A percentile compares a stretch with the other conserved stretches of the same genome.
Evolutionary conservation across 2,797 vertebrate genomes (phyloP).

Genomic region (Gymnopithys bicolor): DNA sequence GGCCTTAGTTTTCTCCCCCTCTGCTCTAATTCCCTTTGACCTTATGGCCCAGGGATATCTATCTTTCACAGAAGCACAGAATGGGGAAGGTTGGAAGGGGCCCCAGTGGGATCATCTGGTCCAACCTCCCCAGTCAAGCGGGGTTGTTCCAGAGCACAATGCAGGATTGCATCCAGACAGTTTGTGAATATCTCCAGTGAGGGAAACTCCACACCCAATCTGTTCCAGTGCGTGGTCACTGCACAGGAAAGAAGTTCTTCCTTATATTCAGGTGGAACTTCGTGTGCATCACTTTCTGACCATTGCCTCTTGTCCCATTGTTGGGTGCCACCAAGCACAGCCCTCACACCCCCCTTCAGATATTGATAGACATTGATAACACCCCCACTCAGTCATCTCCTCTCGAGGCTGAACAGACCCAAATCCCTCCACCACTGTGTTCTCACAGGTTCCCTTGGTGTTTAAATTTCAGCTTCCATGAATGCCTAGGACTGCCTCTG

Average conservation of each 20-base stretch:
- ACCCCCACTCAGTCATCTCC: not conserved
- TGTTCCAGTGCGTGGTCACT: not conserved
- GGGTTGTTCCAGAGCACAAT: not conserved
- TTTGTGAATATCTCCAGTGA: not conserved
- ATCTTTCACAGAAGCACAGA: not conserved
- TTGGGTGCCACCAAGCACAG: not conserved
- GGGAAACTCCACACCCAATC: not conserved
- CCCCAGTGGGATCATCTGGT: not conserved
- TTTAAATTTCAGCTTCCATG: not conserved
- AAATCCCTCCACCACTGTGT: not conserved
- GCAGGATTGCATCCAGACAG: not conserved
- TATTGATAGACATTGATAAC: not conserved
- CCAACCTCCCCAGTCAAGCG: not conserved
- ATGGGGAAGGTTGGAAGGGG: not conserved
- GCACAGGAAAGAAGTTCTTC: not conserved
- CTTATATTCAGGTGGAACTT: not conserved
- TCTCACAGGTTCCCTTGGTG: not conserved
- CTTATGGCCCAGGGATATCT: not conserved
- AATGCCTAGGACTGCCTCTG: not conserved
- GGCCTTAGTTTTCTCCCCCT: not conserved
- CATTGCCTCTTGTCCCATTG: not conserved
- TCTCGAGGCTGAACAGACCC: not conserved
- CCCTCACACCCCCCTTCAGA: not conserved
- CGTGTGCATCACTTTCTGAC: not conserved
- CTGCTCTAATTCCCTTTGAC: not conserved